Conservation (phyloP, 2,797 vertebrate species). For the Phaenicophaeus curvirostris region DNA sequence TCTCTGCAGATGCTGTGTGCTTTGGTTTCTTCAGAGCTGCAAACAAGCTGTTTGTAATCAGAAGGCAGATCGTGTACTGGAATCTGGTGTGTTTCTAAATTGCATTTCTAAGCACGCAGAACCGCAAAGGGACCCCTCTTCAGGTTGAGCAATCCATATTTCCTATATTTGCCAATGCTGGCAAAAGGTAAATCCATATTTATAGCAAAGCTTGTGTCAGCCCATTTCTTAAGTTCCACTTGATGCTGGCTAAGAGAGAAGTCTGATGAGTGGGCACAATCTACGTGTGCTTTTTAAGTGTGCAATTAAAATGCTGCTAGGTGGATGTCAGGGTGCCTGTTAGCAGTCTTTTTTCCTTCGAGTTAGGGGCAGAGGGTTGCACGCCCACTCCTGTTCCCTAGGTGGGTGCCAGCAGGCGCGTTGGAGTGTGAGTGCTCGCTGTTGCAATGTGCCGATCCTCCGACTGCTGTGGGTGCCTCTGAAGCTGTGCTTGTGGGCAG, state of each 20-base stretch:
- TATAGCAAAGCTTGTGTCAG: constrained; percentile 55
- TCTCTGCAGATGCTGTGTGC: neutral
- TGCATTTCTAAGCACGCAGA: neutral
- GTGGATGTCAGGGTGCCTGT: neutral
- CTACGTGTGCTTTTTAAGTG: neutral
- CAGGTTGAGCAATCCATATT: neutral
- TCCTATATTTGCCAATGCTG: neutral
- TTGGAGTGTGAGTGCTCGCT: constrained; percentile 6
- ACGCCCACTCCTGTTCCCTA: neutral
- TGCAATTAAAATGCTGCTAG: neutral
- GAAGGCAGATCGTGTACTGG: neutral
- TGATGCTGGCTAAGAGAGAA: neutral
- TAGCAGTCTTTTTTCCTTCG: neutral
- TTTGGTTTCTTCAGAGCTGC: neutral
- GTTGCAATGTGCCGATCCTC: neutral
- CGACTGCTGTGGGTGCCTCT: constrained; percentile 28
- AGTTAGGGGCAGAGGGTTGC: neutral
- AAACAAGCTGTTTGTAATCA: neutral
- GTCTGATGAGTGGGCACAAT: neutral
- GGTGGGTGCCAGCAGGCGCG: neutral
- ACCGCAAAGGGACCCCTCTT: neutral
- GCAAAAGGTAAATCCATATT: constrained; percentile 4
- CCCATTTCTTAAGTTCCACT: constrained; percentile 7
- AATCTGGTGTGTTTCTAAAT: neutral
- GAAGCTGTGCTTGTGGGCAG: constrained; percentile 21